Conservation (phyloP, 92 coral and sea anemone genomes). For the Actinernus sp. region DNA sequence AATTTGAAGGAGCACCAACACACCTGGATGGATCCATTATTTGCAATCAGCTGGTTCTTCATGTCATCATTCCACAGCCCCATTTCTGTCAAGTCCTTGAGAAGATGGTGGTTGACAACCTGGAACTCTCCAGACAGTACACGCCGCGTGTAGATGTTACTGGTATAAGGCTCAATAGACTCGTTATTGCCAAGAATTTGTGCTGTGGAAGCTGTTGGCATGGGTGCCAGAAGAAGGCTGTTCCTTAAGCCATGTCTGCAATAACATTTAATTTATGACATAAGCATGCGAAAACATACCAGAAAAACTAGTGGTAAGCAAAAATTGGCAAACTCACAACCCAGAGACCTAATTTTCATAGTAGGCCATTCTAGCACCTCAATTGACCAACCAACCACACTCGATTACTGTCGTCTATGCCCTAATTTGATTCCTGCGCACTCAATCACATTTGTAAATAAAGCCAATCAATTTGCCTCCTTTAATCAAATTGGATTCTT, state of each 20-base stretch:
- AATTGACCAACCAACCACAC: too few species aligned
- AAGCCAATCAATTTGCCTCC: too few species aligned
- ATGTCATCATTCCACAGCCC: conserved; percentile 85
- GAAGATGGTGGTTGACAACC: conserved; percentile 93
- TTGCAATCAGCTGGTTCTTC: conserved; percentile 87
- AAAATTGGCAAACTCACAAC: neutral
- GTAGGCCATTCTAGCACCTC: neutral
- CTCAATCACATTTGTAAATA: too few species aligned
- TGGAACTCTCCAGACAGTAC: conserved; percentile 98
- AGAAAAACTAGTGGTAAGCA: neutral
- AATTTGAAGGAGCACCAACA: too few species aligned
- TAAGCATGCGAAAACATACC: neutral
- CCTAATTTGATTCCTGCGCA: too few species aligned
- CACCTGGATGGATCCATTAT: conserved; percentile 97
- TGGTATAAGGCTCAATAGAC: conserved; percentile 98
- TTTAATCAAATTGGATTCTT: too few species aligned
- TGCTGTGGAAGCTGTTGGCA: conserved; percentile 99
- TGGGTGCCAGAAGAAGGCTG: conserved; percentile 97
- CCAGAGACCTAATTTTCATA: too few species aligned
- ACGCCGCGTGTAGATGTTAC: conserved; percentile 92
- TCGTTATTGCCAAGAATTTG: conserved; percentile 99
- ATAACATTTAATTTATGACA: neutral
- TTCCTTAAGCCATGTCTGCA: conserved; percentile 89
- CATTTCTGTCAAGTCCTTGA: conserved; percentile 87
- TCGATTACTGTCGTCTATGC: too few species aligned